A percentile compares a stretch with the other conserved stretches of the same genome.
Conservation (phyloP, 2,797 vertebrate species). For the Taenioides sp. region DNA sequence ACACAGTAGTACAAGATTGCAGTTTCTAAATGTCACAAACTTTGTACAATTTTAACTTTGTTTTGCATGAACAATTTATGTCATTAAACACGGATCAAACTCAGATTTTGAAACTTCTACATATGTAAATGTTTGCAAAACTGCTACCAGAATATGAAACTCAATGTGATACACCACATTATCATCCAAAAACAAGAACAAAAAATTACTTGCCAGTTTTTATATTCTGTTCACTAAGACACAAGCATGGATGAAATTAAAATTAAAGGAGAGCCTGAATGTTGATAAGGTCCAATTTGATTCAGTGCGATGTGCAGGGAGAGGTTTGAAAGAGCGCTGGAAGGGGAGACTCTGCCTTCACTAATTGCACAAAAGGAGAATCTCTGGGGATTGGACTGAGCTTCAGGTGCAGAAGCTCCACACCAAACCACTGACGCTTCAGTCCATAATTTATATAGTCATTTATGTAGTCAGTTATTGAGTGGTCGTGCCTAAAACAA, state of each 20-base stretch:
- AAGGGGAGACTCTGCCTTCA: constrained; percentile 28
- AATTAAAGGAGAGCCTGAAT: constrained; percentile 42
- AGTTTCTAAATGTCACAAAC: too few relatives aligned
- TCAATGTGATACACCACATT: constrained; percentile 11
- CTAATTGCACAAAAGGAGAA: constrained; percentile 51
- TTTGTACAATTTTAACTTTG: too few relatives aligned
- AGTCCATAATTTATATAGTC: neutral
- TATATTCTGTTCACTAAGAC: constrained; percentile 11
- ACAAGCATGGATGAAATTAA: constrained; percentile 35
- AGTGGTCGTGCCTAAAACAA: neutral
- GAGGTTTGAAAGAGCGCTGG: constrained; percentile 28
- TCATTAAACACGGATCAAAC: neutral
- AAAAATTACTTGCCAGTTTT: constrained; percentile 2
- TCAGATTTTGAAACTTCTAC: neutral
- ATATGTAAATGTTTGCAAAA: neutral
- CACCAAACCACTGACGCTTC: constrained; percentile 15
- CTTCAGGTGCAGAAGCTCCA: constrained; percentile 40
- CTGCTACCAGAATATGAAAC: constrained; percentile 16
- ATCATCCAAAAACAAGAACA: neutral
- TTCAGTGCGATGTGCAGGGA: constrained; percentile 42
- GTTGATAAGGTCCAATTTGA: constrained; percentile 51
- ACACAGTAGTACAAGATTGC: too few relatives aligned
- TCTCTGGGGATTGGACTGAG: constrained; percentile 42
- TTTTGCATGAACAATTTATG: neutral
- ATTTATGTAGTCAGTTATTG: neutral